Evolutionary conservation across 2,797 vertebrate genomes (phyloP).

Genomic region (Cirrhinus mrigala): DNA sequence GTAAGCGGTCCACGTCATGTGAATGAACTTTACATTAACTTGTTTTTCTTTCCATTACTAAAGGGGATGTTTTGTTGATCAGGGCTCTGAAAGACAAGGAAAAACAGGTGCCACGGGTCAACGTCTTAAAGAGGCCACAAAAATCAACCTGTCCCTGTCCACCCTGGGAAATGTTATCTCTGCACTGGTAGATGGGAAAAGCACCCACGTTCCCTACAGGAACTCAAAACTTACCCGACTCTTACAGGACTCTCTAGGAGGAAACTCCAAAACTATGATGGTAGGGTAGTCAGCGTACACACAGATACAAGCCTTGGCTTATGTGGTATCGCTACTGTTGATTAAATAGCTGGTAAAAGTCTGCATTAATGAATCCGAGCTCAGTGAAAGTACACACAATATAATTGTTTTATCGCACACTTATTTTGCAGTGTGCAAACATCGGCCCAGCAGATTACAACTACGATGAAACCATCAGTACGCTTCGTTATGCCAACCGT

Average conservation of each 20-base stretch:
- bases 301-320: not conserved
- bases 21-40: not conserved
- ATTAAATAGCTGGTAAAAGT: not conserved
- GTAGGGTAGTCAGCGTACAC: constrained; percentile 70
- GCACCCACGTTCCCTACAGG: constrained; percentile 97
- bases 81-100: constrained; percentile 97
- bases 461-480: constrained; percentile 98
- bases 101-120: constrained; percentile 98
- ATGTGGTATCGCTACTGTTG: not conserved
- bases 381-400: not conserved
- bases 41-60: not conserved
- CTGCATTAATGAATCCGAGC: not conserved
- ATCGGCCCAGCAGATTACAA: constrained; percentile 99
- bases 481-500: constrained; percentile 94
- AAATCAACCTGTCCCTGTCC: constrained; percentile 97
- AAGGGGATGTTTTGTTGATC: not conserved
- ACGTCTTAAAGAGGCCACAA: constrained; percentile 96
- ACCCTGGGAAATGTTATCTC: constrained; percentile 99
- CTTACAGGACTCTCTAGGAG: constrained; percentile 96
- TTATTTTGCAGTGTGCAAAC: constrained; percentile 89
- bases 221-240: constrained; percentile 97
- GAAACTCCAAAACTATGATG: constrained; percentile 99
- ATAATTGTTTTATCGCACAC: not conserved
- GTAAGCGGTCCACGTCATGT: constrained; percentile 75
- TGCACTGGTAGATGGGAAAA: constrained; percentile 96